Evolutionary conservation across 1,140 invertebrate genomes (phyloP), one percentile per base, ranked within the genome.

Genomic region (Lepeophtheirus salmonis): DNA sequence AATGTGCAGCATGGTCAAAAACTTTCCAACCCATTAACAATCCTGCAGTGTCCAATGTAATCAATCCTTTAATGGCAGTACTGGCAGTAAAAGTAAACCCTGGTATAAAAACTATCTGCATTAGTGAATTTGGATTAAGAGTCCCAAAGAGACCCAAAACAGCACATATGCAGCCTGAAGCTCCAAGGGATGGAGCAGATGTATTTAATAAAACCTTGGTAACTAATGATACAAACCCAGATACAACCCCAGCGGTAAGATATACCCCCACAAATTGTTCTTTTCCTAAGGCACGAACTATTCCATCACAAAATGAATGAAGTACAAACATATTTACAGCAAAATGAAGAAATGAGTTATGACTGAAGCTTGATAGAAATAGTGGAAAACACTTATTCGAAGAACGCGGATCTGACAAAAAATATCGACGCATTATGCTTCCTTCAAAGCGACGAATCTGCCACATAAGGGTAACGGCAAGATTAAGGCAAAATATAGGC

Each of bases 1-100:
- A 79, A 83, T 97, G 94, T 23, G 89, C 92, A n/a, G 91, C 90
- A 75, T 97, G 92, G 69, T 97, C 94, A 70, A 97, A 87, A 62
- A 89, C 78, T 70, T 79, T 82, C 89, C 90, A 97, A n/a, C 85
- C 78, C 20, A 90, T 68, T 3, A 91, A 24, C 30, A 92, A 76
- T 17, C 91, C 91, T 21, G 79, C 73, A 52, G 80, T 69, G 72
- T 97, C 92, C 26, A 96, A 67, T 1, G 78, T 75, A 68, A 96
- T 79, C 50, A 96, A 75, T 10, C 79, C 81, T 75, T 89, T 90
- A 24, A 97, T 78, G 52, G 84, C 91, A 48, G 73, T 73, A 63
- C 79, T 79, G 50, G 90, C 90, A 52, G 85, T 82, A 70, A 97
- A 95, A 17, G 80, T 82, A 51, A 87, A 76, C 70, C 84, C 79